Evolutionary conservation across 2,888 invertebrate genomes (phyloP).

Genomic region (Drosophila ustulata): DNA sequence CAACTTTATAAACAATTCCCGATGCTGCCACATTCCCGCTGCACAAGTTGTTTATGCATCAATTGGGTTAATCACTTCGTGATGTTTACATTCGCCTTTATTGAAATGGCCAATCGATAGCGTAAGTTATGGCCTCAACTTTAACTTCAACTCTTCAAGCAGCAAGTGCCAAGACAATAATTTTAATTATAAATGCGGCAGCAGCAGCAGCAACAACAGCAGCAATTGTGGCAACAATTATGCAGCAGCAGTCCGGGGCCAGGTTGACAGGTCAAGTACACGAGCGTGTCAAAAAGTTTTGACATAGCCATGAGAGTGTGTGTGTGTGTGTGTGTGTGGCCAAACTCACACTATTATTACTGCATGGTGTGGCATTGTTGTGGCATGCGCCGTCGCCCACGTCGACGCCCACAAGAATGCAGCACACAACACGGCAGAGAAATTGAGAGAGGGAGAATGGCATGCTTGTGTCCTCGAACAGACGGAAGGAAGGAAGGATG

Average conservation of each 20-base stretch:
- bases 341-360: slow-evolving; percentile 44
- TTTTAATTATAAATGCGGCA: slow-evolving; percentile 57
- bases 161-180: slow-evolving; percentile 7
- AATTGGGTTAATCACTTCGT: slow-evolving; percentile 66
- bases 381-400: slow-evolving; percentile 45
- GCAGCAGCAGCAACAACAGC: slow-evolving; percentile 6
- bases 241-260: slow-evolving; percentile 24
- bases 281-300: slow-evolving; percentile 71
- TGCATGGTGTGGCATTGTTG: slow-evolving; percentile 56
- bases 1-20: slow-evolving; percentile 62
- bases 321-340: slow-evolving; percentile 8
- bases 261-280: slow-evolving; percentile 70
- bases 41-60: slow-evolving; percentile 64
- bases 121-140: slow-evolving; percentile 18
- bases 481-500: slow-evolving; percentile 51
- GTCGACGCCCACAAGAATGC: slow-evolving; percentile 54
- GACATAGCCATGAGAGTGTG: slow-evolving; percentile 46
- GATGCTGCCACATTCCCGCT: slow-evolving; percentile 21
- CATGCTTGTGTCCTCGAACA: slow-evolving; percentile 54
- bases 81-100: slow-evolving; percentile 33
- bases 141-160: not conserved
- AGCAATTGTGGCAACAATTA: slow-evolving; percentile 23
- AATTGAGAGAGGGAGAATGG: slow-evolving; percentile 32
- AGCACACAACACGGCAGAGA: slow-evolving; percentile 34
- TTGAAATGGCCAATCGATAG: slow-evolving; percentile 19